Conservation (phyloP, 1,140 invertebrate species). For the Melanaphis sacchari region DNA sequence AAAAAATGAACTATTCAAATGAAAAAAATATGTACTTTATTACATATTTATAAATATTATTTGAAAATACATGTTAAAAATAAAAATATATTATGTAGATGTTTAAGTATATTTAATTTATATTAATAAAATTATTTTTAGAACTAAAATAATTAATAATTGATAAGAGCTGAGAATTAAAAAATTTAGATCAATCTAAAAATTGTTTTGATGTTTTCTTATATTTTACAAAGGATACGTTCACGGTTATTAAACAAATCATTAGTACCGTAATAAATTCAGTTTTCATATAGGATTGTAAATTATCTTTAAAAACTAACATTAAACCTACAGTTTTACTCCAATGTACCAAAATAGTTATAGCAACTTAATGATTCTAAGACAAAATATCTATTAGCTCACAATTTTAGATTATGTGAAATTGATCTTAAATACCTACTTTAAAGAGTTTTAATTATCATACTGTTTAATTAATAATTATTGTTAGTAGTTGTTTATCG, state of each 20-base stretch:
- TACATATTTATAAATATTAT: neutral
- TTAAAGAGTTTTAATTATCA: too few relatives aligned
- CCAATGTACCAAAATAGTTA: neutral
- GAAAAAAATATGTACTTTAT: neutral
- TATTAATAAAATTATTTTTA: neutral
- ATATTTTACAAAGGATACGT: neutral
- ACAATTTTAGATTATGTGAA: too few relatives aligned
- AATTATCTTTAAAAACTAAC: conserved; percentile 6
- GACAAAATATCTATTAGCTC: too few relatives aligned
- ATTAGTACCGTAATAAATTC: neutral
- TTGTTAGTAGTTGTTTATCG: too few relatives aligned
- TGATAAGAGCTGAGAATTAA: neutral
- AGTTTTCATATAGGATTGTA: neutral
- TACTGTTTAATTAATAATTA: too few relatives aligned
- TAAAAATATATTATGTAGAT: neutral
- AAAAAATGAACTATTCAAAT: neutral
- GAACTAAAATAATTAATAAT: neutral
- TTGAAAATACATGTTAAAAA: neutral
- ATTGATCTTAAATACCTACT: too few relatives aligned
- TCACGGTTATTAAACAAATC: neutral
- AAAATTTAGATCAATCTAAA: neutral
- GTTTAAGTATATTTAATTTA: neutral
- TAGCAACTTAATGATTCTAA: neutral
- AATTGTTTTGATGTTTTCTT: neutral
- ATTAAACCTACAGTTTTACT: neutral